Conservation (phyloP, 2,113 vertebrate species). For the Rattus rattus region DNA sequence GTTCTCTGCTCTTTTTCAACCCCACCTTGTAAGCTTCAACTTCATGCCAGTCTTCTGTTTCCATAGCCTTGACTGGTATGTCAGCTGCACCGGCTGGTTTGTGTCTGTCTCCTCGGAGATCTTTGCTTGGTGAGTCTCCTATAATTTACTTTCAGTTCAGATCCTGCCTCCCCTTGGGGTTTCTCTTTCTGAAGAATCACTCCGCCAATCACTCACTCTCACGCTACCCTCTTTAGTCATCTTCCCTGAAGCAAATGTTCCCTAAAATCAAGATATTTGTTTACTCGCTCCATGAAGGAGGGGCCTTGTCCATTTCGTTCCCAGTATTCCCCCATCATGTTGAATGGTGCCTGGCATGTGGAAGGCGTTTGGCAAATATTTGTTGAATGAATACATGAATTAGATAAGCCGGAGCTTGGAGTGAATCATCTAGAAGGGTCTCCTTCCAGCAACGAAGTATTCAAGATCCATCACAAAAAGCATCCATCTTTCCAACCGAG, state of each 20-base stretch:
- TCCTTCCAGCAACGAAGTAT: slow-evolving; percentile 59
- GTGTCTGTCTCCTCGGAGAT: neutral
- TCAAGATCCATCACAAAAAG: slow-evolving; percentile 65
- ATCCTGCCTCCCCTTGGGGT: neutral
- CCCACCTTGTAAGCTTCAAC: neutral
- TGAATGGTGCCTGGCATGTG: slow-evolving; percentile 16
- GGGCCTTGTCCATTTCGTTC: neutral
- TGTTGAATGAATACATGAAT: slow-evolving; percentile 66
- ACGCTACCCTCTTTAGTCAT: neutral
- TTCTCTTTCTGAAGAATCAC: neutral
- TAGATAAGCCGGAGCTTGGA: slow-evolving; percentile 66
- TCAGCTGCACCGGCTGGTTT: neutral
- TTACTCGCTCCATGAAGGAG: slow-evolving; percentile 20
- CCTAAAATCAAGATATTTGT: slow-evolving; percentile 20
- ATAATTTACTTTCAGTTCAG: neutral
- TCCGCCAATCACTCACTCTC: neutral
- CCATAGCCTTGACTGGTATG: neutral
- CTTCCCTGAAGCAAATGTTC: neutral
- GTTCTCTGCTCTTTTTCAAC: neutral
- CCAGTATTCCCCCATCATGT: neutral
- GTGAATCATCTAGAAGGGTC: slow-evolving; percentile 57
- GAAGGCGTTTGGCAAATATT: slow-evolving; percentile 62
- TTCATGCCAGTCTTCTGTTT: neutral
- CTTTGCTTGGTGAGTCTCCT: neutral
- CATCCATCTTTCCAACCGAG: slow-evolving; percentile 67